phyloP scores from a whole-genome alignment of 2,113 vertebrate species.

The Catharus fuscescens region DNA sequence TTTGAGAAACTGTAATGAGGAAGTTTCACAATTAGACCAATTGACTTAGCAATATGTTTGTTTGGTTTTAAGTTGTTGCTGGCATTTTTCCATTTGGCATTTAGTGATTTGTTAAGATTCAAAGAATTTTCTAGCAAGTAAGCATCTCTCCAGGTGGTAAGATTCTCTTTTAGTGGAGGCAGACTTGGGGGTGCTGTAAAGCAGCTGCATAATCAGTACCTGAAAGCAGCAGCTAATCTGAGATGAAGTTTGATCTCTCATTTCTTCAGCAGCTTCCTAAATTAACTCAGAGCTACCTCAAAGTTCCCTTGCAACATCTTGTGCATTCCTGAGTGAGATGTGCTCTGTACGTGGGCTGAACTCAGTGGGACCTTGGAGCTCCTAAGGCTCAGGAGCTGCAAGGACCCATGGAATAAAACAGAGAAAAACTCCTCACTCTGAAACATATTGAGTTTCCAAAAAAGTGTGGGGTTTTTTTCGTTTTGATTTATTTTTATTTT shows the following conservation, averaged over 20 bases:
- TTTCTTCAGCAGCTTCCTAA: slow-evolving; percentile 37
- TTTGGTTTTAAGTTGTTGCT: background rate
- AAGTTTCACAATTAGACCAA: background rate
- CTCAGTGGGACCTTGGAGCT: background rate
- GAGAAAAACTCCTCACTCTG: background rate
- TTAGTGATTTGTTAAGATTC: background rate
- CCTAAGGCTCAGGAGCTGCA: background rate
- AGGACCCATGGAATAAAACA: background rate
- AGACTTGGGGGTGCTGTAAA: background rate
- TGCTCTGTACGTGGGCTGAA: background rate
- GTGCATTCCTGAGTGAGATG: background rate
- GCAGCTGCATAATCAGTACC: background rate
- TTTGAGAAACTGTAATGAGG: background rate
- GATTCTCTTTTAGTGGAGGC: background rate
- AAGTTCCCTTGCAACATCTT: fast-evolving
- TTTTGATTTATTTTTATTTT: background rate
- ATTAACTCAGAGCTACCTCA: background rate
- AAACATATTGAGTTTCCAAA: background rate
- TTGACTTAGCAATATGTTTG: background rate
- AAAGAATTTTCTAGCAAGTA: background rate
- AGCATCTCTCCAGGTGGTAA: background rate
- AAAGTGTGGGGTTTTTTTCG: background rate
- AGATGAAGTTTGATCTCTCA: background rate
- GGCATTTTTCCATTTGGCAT: background rate
- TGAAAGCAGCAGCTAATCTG: background rate